Percentiles rank a stretch among this genome's conserved stretches.
Evolutionary conservation across 2,113 vertebrate species (phyloP).

Genomic region (Podarcis cretensis): DNA sequence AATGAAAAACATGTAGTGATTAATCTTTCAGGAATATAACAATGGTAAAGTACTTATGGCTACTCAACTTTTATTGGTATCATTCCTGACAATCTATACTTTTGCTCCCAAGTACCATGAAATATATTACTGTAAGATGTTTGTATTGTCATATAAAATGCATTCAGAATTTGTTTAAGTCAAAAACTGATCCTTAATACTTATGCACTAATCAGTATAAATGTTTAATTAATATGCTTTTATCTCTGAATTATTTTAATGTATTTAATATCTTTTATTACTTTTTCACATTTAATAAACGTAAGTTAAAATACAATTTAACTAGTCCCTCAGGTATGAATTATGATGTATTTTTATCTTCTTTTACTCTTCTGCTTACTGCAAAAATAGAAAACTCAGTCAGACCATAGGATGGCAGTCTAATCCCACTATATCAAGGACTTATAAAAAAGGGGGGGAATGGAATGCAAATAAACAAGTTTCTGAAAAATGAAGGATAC

Average conservation of each 20-base stretch:
- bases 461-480: neutral
- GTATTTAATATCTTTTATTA: too few species aligned
- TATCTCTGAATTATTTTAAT: neutral
- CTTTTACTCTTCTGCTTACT: neutral
- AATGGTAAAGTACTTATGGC: neutral
- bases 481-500: neutral
- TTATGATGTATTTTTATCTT: neutral
- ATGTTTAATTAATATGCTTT: neutral
- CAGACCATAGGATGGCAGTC: constrained; percentile 72
- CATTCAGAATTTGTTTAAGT: neutral
- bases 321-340: neutral
- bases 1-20: neutral
- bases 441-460: neutral
- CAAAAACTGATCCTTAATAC: neutral
- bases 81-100: neutral
- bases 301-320: too few species aligned
- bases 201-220: neutral
- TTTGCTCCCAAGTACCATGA: neutral
- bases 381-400: constrained; percentile 17
- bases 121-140: neutral
- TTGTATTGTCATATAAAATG: neutral
- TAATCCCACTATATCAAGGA: constrained; percentile 29
- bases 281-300: too few species aligned
- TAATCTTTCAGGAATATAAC: neutral
- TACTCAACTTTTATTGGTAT: neutral